phyloP scores from a whole-genome alignment of 1,140 invertebrate species.

The Lamellibrachia luymesi region DNA sequence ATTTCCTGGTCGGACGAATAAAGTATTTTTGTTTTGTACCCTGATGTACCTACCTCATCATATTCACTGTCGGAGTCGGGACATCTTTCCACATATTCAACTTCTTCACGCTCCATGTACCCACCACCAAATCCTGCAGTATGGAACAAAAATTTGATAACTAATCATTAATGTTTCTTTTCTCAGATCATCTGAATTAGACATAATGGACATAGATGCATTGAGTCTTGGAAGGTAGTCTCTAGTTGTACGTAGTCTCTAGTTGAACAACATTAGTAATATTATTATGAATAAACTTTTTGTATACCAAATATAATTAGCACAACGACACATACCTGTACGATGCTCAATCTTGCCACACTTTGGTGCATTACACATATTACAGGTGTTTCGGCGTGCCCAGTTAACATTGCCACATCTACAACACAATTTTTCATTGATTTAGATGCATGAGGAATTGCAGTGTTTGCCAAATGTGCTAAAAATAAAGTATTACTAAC shows the following conservation, averaged over 20 bases:
- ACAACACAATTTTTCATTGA: conserved; percentile 29
- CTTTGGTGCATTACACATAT: conserved; percentile 98
- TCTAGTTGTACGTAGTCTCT: not conserved
- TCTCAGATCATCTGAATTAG: too few species aligned
- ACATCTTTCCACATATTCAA: conserved; percentile 47
- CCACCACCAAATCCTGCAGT: conserved; percentile 52
- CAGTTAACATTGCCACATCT: conserved; percentile 99
- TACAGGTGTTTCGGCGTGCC: conserved; percentile 93
- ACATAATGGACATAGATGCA: too few species aligned
- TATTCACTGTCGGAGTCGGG: conserved; percentile 47
- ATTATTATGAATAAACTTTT: not conserved
- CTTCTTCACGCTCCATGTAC: conserved; percentile 54
- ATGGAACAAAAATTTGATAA: not conserved
- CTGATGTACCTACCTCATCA: conserved; percentile 46
- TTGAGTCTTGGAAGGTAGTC: too few species aligned
- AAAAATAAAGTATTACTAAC: not conserved
- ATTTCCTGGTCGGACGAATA: too few species aligned
- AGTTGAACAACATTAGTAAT: not conserved
- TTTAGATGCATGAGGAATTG: not conserved
- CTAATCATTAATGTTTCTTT: too few species aligned
- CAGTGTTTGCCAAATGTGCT: not conserved
- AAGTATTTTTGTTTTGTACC: not conserved
- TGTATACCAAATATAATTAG: not conserved
- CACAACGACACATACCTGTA: conserved; percentile 37
- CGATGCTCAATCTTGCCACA: conserved; percentile 55